These are phyloP conservation scores for Serripes groenlandicus DNA, from an alignment of 2,888 invertebrate species.

Conservation along the genomic window DNA sequence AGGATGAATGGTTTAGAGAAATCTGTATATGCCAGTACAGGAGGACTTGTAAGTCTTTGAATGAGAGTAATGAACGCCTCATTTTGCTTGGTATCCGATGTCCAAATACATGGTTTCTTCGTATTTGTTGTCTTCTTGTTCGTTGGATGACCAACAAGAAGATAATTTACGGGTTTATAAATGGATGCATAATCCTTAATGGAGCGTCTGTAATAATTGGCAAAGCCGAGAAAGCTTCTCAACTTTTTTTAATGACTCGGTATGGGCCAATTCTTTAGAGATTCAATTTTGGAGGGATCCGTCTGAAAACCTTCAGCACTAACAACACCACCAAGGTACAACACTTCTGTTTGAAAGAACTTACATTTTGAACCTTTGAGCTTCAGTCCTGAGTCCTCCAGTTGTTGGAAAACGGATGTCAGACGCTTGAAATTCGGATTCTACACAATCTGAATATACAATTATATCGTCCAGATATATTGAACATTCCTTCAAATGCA, in stretches of 20 bases:
- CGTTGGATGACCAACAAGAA: constrained; percentile 2
- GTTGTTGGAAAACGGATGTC: not conserved
- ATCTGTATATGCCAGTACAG: not conserved
- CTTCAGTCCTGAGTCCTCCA: not conserved
- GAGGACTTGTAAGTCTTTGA: not conserved
- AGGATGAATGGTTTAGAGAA: not conserved
- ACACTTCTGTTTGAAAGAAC: not conserved
- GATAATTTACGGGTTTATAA: not conserved
- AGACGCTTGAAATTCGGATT: not conserved
- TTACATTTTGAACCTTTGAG: not conserved
- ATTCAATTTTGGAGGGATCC: not conserved
- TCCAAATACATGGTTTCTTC: not conserved
- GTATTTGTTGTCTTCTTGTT: not conserved
- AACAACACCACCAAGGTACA: not conserved
- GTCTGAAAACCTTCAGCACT: not conserved
- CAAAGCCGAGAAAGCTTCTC: not conserved
- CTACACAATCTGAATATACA: not conserved
- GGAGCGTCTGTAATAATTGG: not conserved
- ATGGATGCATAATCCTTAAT: constrained; percentile 9
- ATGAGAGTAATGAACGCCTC: not conserved
- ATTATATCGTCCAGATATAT: not conserved
- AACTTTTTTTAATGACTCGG: not conserved
- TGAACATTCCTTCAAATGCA: not conserved
- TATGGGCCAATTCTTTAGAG: not conserved
- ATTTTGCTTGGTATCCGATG: too few relatives aligned